Evolutionary conservation across 2,113 vertebrate species (phyloP).

Genomic region (Syngnathus typhle): DNA sequence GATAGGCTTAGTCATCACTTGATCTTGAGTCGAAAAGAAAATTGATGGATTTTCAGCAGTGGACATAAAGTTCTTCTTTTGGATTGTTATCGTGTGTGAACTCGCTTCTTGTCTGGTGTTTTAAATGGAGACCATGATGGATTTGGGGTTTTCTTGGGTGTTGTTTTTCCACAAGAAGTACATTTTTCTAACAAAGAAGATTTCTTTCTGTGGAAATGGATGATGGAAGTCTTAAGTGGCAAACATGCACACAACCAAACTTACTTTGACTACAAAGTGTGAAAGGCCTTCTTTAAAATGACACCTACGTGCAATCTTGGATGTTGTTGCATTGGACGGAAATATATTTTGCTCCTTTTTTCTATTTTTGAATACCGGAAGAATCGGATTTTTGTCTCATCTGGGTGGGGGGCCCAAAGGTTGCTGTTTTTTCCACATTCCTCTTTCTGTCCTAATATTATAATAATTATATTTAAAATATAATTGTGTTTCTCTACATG

Average conservation of each 20-base stretch:
- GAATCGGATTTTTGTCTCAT: constrained; percentile 1
- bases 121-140: not conserved
- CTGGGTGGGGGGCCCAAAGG: constrained; percentile 12
- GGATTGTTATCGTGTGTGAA: constrained; percentile 34
- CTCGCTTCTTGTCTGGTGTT: constrained; percentile 11
- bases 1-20: not conserved
- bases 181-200: not conserved
- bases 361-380: constrained; percentile 5
- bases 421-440: constrained; percentile 39
- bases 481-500: not conserved
- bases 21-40: constrained; percentile 16
- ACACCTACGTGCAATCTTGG: constrained; percentile 33
- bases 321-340: constrained; percentile 8
- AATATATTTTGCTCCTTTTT: not conserved
- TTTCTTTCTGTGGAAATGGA: not conserved
- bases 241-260: constrained; percentile 22
- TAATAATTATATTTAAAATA: not conserved
- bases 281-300: constrained; percentile 43
- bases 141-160: not conserved
- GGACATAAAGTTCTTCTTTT: constrained; percentile 14
- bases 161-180: constrained; percentile 2
- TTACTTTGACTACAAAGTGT: constrained; percentile 16
- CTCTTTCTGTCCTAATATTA: constrained; percentile 2
- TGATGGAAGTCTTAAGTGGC: constrained; percentile 18
- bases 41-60: constrained; percentile 14